phyloP scores from a whole-genome alignment of 2,113 vertebrate genomes.

The Naja naja region DNA sequence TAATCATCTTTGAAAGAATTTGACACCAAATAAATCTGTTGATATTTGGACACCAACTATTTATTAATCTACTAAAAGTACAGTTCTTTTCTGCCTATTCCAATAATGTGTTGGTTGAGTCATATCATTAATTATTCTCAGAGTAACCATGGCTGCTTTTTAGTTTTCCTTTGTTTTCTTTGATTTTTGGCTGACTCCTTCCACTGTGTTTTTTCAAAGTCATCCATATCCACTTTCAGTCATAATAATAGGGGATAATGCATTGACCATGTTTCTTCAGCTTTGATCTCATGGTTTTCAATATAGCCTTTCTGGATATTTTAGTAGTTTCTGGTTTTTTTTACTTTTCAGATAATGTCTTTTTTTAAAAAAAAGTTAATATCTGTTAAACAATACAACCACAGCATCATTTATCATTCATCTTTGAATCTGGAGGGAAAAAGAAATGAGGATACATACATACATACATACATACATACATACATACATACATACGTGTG shows the following conservation, averaged over 20 bases:
- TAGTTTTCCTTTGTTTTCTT: slow-evolving; percentile 25
- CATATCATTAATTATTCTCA: not conserved
- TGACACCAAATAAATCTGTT: not conserved
- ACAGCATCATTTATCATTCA: not conserved
- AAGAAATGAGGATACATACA: not conserved
- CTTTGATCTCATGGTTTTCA: slow-evolving; percentile 28
- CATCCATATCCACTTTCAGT: not conserved
- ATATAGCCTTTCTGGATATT: not conserved
- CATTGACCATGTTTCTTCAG: not conserved
- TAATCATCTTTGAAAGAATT: not conserved
- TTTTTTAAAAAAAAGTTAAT: slow-evolving; percentile 20
- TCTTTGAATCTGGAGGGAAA: fast-evolving
- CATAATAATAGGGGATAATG: not conserved
- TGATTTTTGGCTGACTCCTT: slow-evolving; percentile 13
- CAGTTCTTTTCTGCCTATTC: not conserved
- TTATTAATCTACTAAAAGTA: not conserved
- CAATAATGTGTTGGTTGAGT: fast-evolving
- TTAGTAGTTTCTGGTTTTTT: not conserved
- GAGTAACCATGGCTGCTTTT: not conserved
- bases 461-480: too few relatives aligned
- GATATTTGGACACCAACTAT: not conserved
- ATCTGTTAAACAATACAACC: slow-evolving; percentile 6
- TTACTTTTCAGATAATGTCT: not conserved
- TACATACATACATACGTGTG: too few relatives aligned
- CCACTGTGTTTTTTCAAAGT: slow-evolving; percentile 2